Evolutionary conservation across 2,797 vertebrate genomes (phyloP).

Genomic region (Tachyglossus aculeatus): DNA sequence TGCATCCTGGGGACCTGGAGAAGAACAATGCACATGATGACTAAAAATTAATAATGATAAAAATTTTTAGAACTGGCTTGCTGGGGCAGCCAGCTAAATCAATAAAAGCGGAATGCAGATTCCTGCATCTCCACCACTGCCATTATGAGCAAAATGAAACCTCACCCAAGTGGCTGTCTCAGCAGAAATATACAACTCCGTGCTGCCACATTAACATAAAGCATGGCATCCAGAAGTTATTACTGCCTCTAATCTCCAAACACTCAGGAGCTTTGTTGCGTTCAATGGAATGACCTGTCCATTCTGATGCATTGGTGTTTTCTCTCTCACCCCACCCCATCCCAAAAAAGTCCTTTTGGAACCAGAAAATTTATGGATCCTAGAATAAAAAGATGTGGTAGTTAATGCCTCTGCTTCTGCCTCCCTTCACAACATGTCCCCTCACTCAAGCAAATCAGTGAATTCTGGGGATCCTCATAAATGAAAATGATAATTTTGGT

Average conservation of each 20-base stretch:
- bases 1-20: too few relatives aligned
- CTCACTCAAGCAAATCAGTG: neutral
- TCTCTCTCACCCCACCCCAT: slow-evolving; percentile 37
- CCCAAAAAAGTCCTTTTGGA: slow-evolving; percentile 12
- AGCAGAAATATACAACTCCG: slow-evolving; percentile 81
- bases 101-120: slow-evolving; percentile 61
- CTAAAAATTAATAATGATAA: slow-evolving; percentile 43
- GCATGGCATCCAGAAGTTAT: slow-evolving; percentile 83
- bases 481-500: too few relatives aligned
- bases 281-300: slow-evolving; percentile 84
- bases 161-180: slow-evolving; percentile 76
- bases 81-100: slow-evolving; percentile 70
- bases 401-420: slow-evolving; percentile 30
- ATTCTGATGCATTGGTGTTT: slow-evolving; percentile 81
- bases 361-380: slow-evolving; percentile 65
- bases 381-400: slow-evolving; percentile 64
- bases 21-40: too few relatives aligned
- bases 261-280: slow-evolving; percentile 76
- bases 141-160: slow-evolving; percentile 80
- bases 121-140: slow-evolving; percentile 64
- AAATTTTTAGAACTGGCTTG: slow-evolving; percentile 27
- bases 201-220: slow-evolving; percentile 88
- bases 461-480: slow-evolving; percentile 7
- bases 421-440: too few relatives aligned
- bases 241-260: slow-evolving; percentile 84